Conservation (phyloP, 2,797 vertebrate genomes). For the Coregonus ussuriensis region DNA sequence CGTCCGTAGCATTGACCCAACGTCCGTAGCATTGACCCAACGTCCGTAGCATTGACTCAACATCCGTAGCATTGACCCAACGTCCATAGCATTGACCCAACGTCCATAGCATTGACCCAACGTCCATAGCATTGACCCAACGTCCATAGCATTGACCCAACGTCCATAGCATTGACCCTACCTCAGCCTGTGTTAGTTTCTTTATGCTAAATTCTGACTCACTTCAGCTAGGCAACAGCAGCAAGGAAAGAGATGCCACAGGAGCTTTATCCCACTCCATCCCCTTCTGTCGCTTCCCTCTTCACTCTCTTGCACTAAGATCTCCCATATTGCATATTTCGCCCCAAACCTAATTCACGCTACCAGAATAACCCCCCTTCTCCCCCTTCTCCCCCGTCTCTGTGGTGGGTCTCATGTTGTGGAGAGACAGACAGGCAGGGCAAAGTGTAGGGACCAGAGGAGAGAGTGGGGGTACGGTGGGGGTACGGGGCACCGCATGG, state of each 20-base stretch:
- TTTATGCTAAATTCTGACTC: neutral
- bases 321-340: slow-evolving; percentile 37
- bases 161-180: too few species aligned
- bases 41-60: too few species aligned
- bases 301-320: neutral
- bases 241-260: slow-evolving; percentile 31
- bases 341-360: slow-evolving; percentile 43
- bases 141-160: too few species aligned
- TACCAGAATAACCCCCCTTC: neutral
- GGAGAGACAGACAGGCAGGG: slow-evolving; percentile 56
- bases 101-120: too few species aligned
- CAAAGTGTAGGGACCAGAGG: slow-evolving; percentile 39
- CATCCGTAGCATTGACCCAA: too few species aligned
- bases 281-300: neutral
- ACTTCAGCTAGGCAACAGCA: neutral
- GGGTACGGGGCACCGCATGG: neutral
- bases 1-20: too few species aligned
- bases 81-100: too few species aligned
- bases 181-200: neutral
- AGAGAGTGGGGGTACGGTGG: slow-evolving; percentile 37
- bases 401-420: slow-evolving; percentile 43
- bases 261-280: neutral
- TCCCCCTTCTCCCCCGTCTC: slow-evolving; percentile 37
- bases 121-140: too few species aligned
- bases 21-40: too few species aligned